Base-by-base conservation (phyloP, 2,797 vertebrate species). In the Allobates femoralis region DNA sequence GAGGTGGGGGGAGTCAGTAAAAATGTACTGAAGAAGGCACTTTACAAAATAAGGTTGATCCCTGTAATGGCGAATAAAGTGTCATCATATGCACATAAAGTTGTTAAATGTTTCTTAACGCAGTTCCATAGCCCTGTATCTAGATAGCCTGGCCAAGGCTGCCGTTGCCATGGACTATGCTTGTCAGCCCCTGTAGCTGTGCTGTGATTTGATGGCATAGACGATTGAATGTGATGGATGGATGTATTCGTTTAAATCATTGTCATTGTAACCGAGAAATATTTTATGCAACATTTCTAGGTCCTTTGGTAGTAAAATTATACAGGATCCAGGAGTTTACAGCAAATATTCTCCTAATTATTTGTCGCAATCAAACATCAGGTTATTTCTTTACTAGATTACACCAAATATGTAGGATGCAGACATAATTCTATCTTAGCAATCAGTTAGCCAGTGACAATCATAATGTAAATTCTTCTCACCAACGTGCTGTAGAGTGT, bases 381-480 rank as follows among this genome's bases (percentile, higher is more conserved):
- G 71, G 41, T 50, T 46, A 46, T 73, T 69, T 69, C n/a, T 74
- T 46, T 74, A 2, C 41, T 26, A 74, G 37, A 50, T 74, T 50
- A 50, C 41, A 74, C 37, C 37, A 26, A 26, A n/a, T 12, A 71
- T 41, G 67, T 71, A 12, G 41, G 34, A 71, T 71, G 67, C 19
- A 23, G 34, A 71, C 21, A 71, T 41, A 41, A 46, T 74, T 74
- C 71, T 50, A 74, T 74, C 71, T 46, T 46, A 41, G 32, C 3
- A 50, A 74, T 74, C 71, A 50, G 71, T 74, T 74, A 74, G 41
- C 41, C 71, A 74, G 23, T 74, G 71, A 74, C 71, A 74, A 74
- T 74, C 71, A 74, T 74, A 50, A 74, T 74, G 71, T 74, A 74
- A 74, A 74, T 74, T 50, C 71, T 74, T 74, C 37, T 74, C 71